A percentile compares a stretch with the other conserved stretches of the same genome.
Evolutionary conservation across 2,113 vertebrate genomes (phyloP).

Genomic region (Panthera tigris): DNA sequence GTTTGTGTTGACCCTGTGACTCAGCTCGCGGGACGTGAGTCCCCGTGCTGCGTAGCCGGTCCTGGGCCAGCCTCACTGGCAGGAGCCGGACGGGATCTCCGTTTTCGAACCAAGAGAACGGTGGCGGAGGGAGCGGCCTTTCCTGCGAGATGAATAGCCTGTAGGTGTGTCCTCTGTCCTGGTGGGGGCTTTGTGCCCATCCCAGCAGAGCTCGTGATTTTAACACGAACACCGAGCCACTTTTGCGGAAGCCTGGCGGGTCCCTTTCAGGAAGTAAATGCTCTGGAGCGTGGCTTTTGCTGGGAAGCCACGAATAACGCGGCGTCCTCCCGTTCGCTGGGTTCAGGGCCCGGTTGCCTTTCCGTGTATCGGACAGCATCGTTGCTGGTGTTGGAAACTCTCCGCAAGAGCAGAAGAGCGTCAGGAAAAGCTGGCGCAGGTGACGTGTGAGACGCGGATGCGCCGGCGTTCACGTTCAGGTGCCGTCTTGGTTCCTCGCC

Average conservation of each 20-base stretch:
- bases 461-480: fast-evolving
- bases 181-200: fast-evolving
- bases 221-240: fast-evolving
- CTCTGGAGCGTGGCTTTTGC: background rate
- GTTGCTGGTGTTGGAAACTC: background rate
- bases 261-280: background rate
- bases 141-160: too few species aligned
- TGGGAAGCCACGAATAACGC: background rate
- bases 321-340: fast-evolving
- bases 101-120: background rate
- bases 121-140: too few species aligned
- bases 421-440: background rate
- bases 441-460: fast-evolving
- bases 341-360: background rate
- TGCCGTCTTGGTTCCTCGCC: fast-evolving
- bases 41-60: fast-evolving
- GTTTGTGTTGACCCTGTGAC: background rate
- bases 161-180: background rate
- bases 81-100: fast-evolving
- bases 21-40: background rate
- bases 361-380: fast-evolving
- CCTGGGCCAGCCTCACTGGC: fast-evolving
- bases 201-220: background rate
- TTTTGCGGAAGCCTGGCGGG: background rate
- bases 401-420: background rate